phyloP scores from a whole-genome alignment of 2,113 vertebrate species.

The Orycteropus afer region DNA sequence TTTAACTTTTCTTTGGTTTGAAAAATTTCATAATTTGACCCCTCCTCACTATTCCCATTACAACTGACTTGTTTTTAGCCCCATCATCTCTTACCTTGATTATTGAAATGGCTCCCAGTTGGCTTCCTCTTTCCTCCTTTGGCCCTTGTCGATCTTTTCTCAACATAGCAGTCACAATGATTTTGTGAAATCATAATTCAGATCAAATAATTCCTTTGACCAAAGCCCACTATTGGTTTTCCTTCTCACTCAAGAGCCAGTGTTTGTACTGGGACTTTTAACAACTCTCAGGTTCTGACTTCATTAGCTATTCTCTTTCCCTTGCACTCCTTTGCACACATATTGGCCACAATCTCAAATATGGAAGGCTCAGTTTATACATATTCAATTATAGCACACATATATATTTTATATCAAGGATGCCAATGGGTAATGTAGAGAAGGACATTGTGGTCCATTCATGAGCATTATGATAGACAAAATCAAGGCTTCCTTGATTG shows the following conservation, averaged over 20 bases:
- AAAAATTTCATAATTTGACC: neutral
- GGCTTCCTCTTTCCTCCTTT: neutral
- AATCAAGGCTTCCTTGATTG: neutral
- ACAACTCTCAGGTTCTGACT: neutral
- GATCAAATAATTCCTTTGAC: neutral
- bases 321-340: neutral
- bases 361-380: neutral
- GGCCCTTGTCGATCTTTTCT: neutral
- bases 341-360: rapidly evolving
- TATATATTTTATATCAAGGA: neutral
- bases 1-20: neutral
- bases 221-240: neutral
- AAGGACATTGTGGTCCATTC: neutral
- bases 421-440: neutral
- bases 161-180: neutral
- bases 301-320: neutral
- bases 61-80: neutral
- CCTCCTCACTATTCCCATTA: neutral
- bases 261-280: neutral
- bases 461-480: neutral
- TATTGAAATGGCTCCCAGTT: too few relatives aligned
- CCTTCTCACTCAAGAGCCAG: neutral
- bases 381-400: neutral
- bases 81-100: neutral
- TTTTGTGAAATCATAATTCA: neutral